Percentiles rank a stretch among this genome's conserved stretches.
These are phyloP conservation scores for Branchipolynoe longqiensis DNA, from an alignment of 2,888 invertebrate species.

Conservation along the genomic window DNA sequence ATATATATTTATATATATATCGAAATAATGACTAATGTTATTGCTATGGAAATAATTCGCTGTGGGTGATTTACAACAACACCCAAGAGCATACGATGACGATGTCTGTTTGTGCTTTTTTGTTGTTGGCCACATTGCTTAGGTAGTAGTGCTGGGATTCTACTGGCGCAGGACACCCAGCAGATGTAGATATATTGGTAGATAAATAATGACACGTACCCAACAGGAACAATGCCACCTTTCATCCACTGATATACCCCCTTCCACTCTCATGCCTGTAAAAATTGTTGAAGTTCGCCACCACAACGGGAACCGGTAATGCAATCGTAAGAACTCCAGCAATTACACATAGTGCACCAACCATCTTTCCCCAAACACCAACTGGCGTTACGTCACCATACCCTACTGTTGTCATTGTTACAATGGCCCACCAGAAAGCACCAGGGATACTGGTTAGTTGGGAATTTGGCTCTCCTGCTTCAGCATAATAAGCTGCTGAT, in stretches of 20 bases:
- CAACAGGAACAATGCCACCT: slow-evolving; percentile 34
- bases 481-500: slow-evolving; percentile 79
- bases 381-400: slow-evolving; percentile 73
- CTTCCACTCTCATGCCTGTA: slow-evolving; percentile 71
- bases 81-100: neutral
- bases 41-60: neutral
- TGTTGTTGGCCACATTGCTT: slow-evolving; percentile 37
- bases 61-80: neutral
- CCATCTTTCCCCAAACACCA: slow-evolving; percentile 72
- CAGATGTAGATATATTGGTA: slow-evolving; percentile 62
- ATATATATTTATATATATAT: too few species aligned
- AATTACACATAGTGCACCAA: slow-evolving; percentile 71
- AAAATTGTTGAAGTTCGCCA: slow-evolving; percentile 73
- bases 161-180: slow-evolving; percentile 56
- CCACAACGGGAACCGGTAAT: slow-evolving; percentile 72
- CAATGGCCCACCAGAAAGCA: slow-evolving; percentile 81
- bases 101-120: neutral
- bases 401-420: slow-evolving; percentile 75
- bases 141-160: slow-evolving; percentile 20
- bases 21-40: too few species aligned
- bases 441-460: slow-evolving; percentile 80
- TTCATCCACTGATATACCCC: slow-evolving; percentile 68
- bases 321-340: slow-evolving; percentile 74
- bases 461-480: slow-evolving; percentile 72
- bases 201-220: slow-evolving; percentile 56